phyloP scores from a whole-genome alignment of 2,797 vertebrate genomes.

The Melopsittacus undulatus region DNA sequence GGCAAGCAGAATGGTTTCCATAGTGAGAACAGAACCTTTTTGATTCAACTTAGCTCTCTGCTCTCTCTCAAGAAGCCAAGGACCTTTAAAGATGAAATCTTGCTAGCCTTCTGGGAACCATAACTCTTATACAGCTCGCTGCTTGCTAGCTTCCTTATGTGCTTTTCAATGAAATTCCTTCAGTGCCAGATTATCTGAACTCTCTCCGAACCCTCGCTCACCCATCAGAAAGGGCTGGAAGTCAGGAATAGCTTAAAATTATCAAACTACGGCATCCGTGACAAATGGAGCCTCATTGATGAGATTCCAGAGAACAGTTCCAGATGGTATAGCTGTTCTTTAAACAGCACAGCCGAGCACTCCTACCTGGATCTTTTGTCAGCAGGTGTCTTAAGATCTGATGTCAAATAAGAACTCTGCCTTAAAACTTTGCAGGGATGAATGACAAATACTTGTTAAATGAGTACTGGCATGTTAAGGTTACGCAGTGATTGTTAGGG shows the following conservation, averaged over 20 bases:
- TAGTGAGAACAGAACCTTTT: conserved; percentile 21
- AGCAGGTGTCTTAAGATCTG: background rate
- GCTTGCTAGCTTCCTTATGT: background rate
- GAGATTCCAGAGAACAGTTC: conserved; percentile 2
- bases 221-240: conserved; percentile 16
- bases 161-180: conserved; percentile 9
- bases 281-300: background rate
- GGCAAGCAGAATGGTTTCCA: conserved; percentile 10
- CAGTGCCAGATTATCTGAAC: background rate
- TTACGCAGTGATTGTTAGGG: background rate
- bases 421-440: background rate
- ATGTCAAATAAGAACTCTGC: background rate
- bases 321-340: background rate
- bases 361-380: background rate
- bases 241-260: conserved; percentile 4
- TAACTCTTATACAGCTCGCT: background rate
- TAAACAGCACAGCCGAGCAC: background rate
- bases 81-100: conserved; percentile 27
- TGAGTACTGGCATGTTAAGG: background rate
- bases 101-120: background rate
- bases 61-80: background rate
- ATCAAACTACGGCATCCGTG: background rate
- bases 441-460: background rate
- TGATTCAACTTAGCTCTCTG: background rate
- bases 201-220: background rate